Evolutionary conservation across 2,797 vertebrate species (phyloP).

Genomic region (Syngnathus acus): DNA sequence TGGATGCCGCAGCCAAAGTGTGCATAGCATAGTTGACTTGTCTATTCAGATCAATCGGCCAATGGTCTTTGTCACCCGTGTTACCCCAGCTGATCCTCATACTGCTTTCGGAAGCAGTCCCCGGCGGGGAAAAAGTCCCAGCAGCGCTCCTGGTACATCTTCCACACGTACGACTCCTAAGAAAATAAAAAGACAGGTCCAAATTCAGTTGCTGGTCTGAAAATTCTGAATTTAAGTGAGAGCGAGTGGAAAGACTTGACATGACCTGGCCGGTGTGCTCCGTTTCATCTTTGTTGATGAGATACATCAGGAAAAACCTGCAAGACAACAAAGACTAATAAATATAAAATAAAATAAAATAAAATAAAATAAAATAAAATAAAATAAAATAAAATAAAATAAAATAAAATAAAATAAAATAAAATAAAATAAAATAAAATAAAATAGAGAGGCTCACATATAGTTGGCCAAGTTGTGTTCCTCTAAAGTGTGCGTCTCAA

Average conservation of each 20-base stretch:
- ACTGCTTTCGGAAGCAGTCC: slow-evolving; percentile 93
- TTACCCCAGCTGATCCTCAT: slow-evolving; percentile 88
- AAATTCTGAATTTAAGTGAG: background rate
- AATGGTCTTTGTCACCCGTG: slow-evolving; percentile 3
- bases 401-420: too few relatives aligned
- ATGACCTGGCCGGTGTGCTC: slow-evolving; percentile 90
- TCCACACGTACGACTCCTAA: slow-evolving; percentile 94
- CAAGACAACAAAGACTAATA: background rate
- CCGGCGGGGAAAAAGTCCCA: slow-evolving; percentile 95
- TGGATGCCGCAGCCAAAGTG: slow-evolving; percentile 38
- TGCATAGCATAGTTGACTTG: slow-evolving; percentile 40
- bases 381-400: too few relatives aligned
- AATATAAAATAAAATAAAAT: too few relatives aligned
- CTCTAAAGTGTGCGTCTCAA: slow-evolving; percentile 90
- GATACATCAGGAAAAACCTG: slow-evolving; percentile 96
- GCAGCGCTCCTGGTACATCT: slow-evolving; percentile 90
- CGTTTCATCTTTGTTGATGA: slow-evolving; percentile 93
- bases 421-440: background rate
- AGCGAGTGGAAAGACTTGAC: background rate
- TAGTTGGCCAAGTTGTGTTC: slow-evolving; percentile 92
- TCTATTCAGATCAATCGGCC: slow-evolving; percentile 12
- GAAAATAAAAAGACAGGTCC: background rate
- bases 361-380: too few relatives aligned
- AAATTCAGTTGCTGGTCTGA: background rate
- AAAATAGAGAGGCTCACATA: slow-evolving; percentile 70